These are phyloP conservation scores for Morone chrysops DNA, from an alignment of 2,113 vertebrate species.

Conservation along the genomic window DNA sequence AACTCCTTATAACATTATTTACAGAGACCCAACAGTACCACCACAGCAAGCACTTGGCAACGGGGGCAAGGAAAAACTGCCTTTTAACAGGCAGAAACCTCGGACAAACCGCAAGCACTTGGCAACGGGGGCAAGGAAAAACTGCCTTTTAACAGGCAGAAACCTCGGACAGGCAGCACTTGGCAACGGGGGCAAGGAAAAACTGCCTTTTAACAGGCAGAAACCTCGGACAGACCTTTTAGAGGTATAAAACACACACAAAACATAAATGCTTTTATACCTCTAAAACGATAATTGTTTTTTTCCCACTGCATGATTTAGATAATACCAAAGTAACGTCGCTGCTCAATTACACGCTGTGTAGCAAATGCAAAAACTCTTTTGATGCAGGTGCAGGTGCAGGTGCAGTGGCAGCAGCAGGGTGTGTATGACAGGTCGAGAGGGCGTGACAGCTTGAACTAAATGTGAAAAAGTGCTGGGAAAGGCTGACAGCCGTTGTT, in stretches of 20 bases:
- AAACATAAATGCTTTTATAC: not conserved
- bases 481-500: constrained; percentile 4
- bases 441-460: not conserved
- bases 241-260: not conserved
- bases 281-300: not conserved
- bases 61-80: too few relatives aligned
- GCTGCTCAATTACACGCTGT: not conserved
- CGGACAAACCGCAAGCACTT: too few relatives aligned
- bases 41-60: too few relatives aligned
- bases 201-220: too few relatives aligned
- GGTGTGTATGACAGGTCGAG: not conserved
- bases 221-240: too few relatives aligned
- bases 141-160: too few relatives aligned
- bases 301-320: not conserved
- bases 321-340: not conserved
- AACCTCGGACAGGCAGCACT: too few relatives aligned
- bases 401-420: not conserved
- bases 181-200: too few relatives aligned
- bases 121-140: too few relatives aligned
- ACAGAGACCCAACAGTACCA: too few relatives aligned
- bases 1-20: too few relatives aligned
- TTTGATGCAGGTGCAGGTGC: constrained; percentile 1
- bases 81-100: too few relatives aligned
- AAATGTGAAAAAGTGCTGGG: constrained; percentile 8
- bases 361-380: not conserved